Base-by-base conservation (phyloP, 2,888 invertebrate genomes). In the Aphodius sticticus region DNA sequence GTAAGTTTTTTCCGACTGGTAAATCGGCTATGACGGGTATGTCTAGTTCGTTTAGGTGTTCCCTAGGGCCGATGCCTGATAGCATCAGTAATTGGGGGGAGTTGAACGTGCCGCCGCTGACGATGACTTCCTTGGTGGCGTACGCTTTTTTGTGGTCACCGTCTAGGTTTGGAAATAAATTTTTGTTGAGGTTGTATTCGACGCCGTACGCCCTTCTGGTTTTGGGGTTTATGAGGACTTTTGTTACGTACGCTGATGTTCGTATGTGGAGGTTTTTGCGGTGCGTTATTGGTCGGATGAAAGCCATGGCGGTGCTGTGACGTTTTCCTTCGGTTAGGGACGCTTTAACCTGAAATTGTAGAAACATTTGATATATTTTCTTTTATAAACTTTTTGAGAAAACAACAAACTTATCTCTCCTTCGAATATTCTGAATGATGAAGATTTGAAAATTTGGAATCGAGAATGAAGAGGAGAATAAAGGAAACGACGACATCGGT, bases 11-110 rank as follows among this genome's bases (percentile, higher is more conserved):
- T 3, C 95, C 95, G 0, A 95, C 94, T 6, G 91, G 91, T 69
- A 92, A 89, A 87, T 93, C 91, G 85, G 90, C 90, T 0, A 92
- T 84, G 0, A 92, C 89, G 2, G 91, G 88, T 70, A 93, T 92
- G 69, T 90, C 90, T 81, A 92, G 85, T 2, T 91, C 88, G 79
- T 90, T 88, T 76, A 94, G 89, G 85, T 94, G 93, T 36, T 90
- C 88, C 79, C 86, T 90, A 0, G 94, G 94, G 1, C 94, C 94
- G 6, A 96, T 91, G 4, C 96, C 96, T 5, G 95, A 95, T n/a
- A 96, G 87, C 93, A 96, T 93, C 16, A 96, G 88, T 7, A 96
- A 86, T 6, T 77, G 76, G 1, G 81, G 70, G 6, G 77, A 77
- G 69, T 70, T 38, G 12, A 77, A 53, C 7, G 71, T 75, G 1